phyloP scores from a whole-genome alignment of 1,140 invertebrate species.

The Lysiphlebus fabarum region DNA sequence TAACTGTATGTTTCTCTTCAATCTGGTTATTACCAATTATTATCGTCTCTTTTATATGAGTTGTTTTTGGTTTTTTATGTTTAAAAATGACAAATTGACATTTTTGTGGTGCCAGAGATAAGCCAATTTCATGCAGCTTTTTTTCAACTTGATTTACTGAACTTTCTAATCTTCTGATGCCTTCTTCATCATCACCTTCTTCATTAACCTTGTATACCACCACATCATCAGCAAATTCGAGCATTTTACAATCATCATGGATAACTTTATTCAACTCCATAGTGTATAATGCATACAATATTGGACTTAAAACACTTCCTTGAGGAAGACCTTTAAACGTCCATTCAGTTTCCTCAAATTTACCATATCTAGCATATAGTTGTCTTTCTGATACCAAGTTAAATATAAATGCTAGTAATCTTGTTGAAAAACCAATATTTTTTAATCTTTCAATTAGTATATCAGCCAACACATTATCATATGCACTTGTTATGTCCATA shows the following conservation, averaged over 20 bases:
- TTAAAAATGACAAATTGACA: conserved; percentile 14
- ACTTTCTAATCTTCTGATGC: not conserved
- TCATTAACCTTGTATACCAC: conserved; percentile 3
- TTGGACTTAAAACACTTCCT: conserved; percentile 2
- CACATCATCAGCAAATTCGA: conserved; percentile 23
- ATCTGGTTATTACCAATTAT: not conserved
- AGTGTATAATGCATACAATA: conserved; percentile 12
- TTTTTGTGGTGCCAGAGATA: not conserved
- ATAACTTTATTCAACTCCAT: not conserved
- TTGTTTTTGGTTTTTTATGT: conserved; percentile 5
- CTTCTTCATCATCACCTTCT: not conserved
- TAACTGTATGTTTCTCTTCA: not conserved
- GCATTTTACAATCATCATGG: not conserved
- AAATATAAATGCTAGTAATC: conserved; percentile 1
- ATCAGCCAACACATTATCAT: conserved; percentile 19
- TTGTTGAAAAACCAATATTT: conserved; percentile 8
- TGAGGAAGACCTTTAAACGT: conserved; percentile 18
- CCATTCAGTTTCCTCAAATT: conserved; percentile 42
- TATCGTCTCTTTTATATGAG: not conserved
- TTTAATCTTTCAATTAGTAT: conserved; percentile 17
- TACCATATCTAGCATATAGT: conserved; percentile 39
- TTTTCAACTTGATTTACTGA: not conserved
- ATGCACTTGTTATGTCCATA: conserved; percentile 20
- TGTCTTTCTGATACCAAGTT: conserved; percentile 11
- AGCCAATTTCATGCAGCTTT: not conserved